Evolutionary conservation across 2,888 invertebrate genomes (phyloP).

Genomic region (Alloscopus bannaensis): DNA sequence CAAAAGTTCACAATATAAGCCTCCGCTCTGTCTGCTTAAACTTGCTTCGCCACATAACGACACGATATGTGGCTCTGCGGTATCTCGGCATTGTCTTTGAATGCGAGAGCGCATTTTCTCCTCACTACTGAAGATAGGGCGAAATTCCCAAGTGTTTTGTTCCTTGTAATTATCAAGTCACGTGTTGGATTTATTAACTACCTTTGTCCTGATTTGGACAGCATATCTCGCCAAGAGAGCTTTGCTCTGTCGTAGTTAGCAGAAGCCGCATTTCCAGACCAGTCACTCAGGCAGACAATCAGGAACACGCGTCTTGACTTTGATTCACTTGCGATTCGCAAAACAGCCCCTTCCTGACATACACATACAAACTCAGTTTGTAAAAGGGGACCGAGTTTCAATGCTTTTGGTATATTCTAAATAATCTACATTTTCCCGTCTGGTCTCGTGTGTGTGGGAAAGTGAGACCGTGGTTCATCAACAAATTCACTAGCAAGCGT

Average conservation of each 20-base stretch:
- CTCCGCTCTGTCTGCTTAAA: neutral
- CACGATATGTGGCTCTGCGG: neutral
- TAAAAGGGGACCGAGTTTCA: too few species aligned
- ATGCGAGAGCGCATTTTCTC: neutral
- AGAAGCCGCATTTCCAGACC: too few species aligned
- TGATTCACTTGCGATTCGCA: slow-evolving; percentile 36
- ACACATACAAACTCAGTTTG: too few species aligned
- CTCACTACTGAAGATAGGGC: too few species aligned
- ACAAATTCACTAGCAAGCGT: slow-evolving; percentile 12
- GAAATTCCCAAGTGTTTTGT: slow-evolving; percentile 55
- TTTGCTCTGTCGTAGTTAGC: too few species aligned
- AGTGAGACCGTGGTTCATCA: slow-evolving; percentile 42
- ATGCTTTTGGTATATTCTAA: too few species aligned
- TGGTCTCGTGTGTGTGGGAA: too few species aligned
- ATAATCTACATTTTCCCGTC: too few species aligned
- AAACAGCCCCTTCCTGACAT: too few species aligned
- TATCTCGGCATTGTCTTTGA: slow-evolving; percentile 3
- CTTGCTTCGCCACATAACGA: neutral
- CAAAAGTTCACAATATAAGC: too few species aligned
- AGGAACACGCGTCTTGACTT: slow-evolving; percentile 55
- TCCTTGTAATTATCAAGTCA: slow-evolving; percentile 58
- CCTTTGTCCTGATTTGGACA: slow-evolving; percentile 59
- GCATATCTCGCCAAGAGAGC: neutral
- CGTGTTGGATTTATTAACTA: slow-evolving; percentile 61
- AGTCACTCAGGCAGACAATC: slow-evolving; percentile 42